Base-by-base conservation (phyloP, 1,140 invertebrate species). In the Drosophila ercepeae region DNA sequence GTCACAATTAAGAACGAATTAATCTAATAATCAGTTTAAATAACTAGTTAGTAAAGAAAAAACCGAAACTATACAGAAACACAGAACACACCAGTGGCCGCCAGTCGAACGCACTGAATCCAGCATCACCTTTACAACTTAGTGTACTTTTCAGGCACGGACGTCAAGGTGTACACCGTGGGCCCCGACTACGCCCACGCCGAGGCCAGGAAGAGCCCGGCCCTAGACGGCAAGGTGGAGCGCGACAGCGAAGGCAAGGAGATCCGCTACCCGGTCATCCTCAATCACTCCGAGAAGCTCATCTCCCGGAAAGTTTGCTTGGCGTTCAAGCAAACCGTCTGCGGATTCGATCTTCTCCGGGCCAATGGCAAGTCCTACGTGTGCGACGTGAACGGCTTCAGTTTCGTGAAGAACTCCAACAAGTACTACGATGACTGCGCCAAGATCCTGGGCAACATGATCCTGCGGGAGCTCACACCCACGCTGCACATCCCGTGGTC, bases 371-470 rank as follows among this genome's bases (percentile, higher is more conserved):
- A 98, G 91, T 99, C 98, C 1, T 99, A 98, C 92, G 99, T 99
- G 0, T 99, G 98, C 92, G 99, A 99, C 93, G 99, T 99, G 0
- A 99, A 99, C 93, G 99, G 99, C 1, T 99, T 99, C 92, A 99
- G 98, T 91, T 99, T 99, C 92, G 99, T 99, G 5, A 99, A 99
- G 91, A 99, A 99, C 91, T 99, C 98, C 0, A 98, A 97, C 90
- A 99, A 99, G 91, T 99, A 99, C 92, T 99, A 99, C 91, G 99
- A 99, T 92, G 99, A 99, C 91, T 99, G 98, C 92, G 98, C 98
- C 4, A 98, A 99, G 92, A 99, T 99, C 59, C 92, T 99, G 54
- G 97, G 97, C 29, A 98, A 98, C 86, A 94, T 94, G 94, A 98
- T 99, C 45, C 92, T 99, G 16, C 93, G 98, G 54, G 97, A 98